Evolutionary conservation across 2,113 vertebrate species (phyloP).

Genomic region (Rhinoderma darwinii): DNA sequence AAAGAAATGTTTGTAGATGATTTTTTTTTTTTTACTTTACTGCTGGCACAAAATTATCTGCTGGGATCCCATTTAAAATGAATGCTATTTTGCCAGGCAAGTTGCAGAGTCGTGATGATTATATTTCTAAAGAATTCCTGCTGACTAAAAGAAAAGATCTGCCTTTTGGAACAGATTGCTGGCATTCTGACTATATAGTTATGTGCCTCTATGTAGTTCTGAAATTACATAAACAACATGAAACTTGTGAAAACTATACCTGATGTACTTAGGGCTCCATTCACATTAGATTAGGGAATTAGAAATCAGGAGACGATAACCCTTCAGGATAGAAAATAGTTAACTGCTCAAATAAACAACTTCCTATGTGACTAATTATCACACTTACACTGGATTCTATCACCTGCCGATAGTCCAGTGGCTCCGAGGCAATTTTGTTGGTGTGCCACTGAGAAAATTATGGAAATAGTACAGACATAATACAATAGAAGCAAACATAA

Average conservation of each 20-base stretch:
- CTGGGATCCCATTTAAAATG: slow-evolving; percentile 58
- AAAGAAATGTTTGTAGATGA: slow-evolving; percentile 62
- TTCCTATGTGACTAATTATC: slow-evolving; percentile 48
- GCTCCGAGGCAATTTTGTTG: slow-evolving; percentile 16
- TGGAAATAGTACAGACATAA: background rate
- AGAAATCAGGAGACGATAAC: slow-evolving; percentile 24
- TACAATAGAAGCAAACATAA: background rate
- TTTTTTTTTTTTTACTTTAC: slow-evolving; percentile 49
- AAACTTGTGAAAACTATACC: slow-evolving; percentile 34
- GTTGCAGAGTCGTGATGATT: slow-evolving; percentile 59
- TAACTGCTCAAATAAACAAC: slow-evolving; percentile 39
- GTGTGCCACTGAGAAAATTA: slow-evolving; percentile 5
- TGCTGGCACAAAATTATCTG: slow-evolving; percentile 52
- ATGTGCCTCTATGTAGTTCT: slow-evolving; percentile 64
- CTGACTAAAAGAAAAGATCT: slow-evolving; percentile 63
- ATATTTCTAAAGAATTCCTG: slow-evolving; percentile 62
- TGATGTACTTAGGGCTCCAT: slow-evolving; percentile 28
- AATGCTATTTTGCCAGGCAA: slow-evolving; percentile 41
- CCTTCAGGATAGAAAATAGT: slow-evolving; percentile 51
- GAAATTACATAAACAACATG: slow-evolving; percentile 63
- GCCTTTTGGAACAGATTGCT: slow-evolving; percentile 66
- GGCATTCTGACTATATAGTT: slow-evolving; percentile 55
- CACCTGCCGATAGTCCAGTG: slow-evolving; percentile 12
- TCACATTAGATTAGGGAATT: slow-evolving; percentile 42
- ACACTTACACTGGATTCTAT: background rate